Conservation (phyloP, 2,888 invertebrate species). For the Gryllus longicercus region DNA sequence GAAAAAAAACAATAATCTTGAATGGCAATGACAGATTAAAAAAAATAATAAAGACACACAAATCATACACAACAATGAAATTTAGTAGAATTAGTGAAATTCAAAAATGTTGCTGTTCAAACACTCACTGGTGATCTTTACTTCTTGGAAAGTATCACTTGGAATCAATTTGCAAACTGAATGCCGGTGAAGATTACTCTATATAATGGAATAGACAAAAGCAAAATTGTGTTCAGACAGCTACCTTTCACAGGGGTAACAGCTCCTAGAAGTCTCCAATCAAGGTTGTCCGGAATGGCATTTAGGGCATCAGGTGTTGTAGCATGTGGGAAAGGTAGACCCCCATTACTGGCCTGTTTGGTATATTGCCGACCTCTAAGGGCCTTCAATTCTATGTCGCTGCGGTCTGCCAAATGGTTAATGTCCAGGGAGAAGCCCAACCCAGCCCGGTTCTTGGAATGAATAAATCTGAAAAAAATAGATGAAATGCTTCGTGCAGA, state of each 20-base stretch:
- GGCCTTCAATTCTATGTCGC: constrained; percentile 70
- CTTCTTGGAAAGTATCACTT: too few species aligned
- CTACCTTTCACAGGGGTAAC: constrained; percentile 89
- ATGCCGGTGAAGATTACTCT: too few species aligned
- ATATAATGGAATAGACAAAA: too few species aligned
- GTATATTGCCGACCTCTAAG: constrained; percentile 66
- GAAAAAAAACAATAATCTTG: constrained; percentile 34
- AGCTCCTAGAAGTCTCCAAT: constrained; percentile 90
- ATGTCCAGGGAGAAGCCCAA: constrained; percentile 70
- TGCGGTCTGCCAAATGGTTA: constrained; percentile 85
- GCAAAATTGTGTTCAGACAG: too few species aligned
- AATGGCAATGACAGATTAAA: not conserved
- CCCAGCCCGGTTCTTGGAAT: constrained; percentile 75
- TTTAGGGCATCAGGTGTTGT: constrained; percentile 47
- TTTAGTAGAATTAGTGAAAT: too few species aligned
- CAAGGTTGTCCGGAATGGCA: constrained; percentile 69
- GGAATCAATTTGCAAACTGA: too few species aligned
- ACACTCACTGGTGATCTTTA: too few species aligned
- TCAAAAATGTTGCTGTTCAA: too few species aligned
- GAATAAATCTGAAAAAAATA: constrained; percentile 59
- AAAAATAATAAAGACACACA: too few species aligned
- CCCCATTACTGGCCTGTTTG: constrained; percentile 64
- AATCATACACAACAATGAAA: too few species aligned
- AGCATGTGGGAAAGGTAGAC: constrained; percentile 74
- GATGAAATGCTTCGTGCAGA: too few species aligned